A percentile compares a stretch with the other conserved stretches of the same genome.
These are phyloP conservation scores for Aleadryas rufinucha DNA, from an alignment of 2,113 vertebrate genomes.

Conservation along the genomic window DNA sequence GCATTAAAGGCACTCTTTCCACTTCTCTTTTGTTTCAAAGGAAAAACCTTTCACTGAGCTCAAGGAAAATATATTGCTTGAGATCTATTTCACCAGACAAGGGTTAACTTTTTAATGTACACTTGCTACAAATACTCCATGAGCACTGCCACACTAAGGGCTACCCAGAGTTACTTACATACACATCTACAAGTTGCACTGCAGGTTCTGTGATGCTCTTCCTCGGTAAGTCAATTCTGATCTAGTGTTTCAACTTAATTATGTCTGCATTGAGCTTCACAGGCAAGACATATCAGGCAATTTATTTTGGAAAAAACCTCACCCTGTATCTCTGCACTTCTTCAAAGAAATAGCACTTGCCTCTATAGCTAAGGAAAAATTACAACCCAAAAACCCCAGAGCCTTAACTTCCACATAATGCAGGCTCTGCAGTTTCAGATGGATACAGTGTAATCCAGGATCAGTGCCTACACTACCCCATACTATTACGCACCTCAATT, in stretches of 20 bases:
- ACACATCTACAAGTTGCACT: not conserved
- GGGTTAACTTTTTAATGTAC: not conserved
- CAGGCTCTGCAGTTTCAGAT: not conserved
- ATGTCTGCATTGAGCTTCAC: not conserved
- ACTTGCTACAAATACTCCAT: not conserved
- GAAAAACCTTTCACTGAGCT: not conserved
- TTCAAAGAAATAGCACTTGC: not conserved
- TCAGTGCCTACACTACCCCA: rapidly evolving
- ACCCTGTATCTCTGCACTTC: not conserved
- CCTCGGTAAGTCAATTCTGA: not conserved
- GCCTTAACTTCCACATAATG: not conserved
- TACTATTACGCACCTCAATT: not conserved
- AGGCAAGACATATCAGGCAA: not conserved
- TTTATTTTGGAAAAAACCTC: not conserved
- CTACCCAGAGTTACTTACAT: not conserved
- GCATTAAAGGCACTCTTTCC: not conserved
- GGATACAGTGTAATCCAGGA: not conserved
- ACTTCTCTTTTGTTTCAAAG: not conserved
- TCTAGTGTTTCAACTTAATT: not conserved
- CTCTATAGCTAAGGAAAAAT: not conserved
- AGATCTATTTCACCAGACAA: not conserved
- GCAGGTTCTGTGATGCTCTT: not conserved
- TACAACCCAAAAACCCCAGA: not conserved
- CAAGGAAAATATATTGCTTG: not conserved
- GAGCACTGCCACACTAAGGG: not conserved